Conservation (phyloP, 2,113 vertebrate genomes). For the Epinephelus cyanopodus region DNA sequence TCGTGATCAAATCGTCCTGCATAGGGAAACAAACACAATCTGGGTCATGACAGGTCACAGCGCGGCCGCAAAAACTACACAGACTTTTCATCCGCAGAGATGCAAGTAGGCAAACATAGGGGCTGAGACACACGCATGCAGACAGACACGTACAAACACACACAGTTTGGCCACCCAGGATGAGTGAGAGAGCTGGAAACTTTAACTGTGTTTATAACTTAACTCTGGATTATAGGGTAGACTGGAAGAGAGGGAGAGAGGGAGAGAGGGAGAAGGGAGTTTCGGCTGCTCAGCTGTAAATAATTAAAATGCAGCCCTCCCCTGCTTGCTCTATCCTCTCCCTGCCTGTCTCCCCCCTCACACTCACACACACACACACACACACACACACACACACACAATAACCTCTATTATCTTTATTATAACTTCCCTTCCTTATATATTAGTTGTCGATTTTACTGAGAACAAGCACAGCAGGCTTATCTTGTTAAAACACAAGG, state of each 20-base stretch:
- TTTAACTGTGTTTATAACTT: constrained; percentile 84
- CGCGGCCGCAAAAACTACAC: constrained; percentile 30
- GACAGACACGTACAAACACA: constrained; percentile 62
- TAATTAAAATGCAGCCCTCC: constrained; percentile 82
- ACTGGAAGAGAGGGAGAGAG: constrained; percentile 36
- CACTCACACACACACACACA: constrained; percentile 36
- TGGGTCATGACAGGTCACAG: constrained; percentile 35
- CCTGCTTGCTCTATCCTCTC: constrained; percentile 18
- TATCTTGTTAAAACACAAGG: constrained; percentile 68
- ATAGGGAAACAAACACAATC: constrained; percentile 41
- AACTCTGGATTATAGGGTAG: constrained; percentile 84
- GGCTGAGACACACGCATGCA: constrained; percentile 47
- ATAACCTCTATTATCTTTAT: constrained; percentile 67
- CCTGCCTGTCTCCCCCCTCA: background rate
- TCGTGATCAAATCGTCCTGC: background rate
- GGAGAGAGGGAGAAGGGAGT: constrained; percentile 29
- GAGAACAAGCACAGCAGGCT: constrained; percentile 63
- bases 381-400: constrained; percentile 41
- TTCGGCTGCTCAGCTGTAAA: constrained; percentile 83
- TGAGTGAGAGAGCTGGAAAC: constrained; percentile 78
- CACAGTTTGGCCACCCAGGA: constrained; percentile 83
- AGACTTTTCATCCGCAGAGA: constrained; percentile 39
- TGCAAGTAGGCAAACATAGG: constrained; percentile 47
- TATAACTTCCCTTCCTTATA: constrained; percentile 74
- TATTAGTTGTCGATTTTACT: constrained; percentile 70